Evolutionary conservation across 2,797 vertebrate genomes (phyloP), one percentile per base, ranked within the genome.

Genomic region (Potorous gilbertii): DNA sequence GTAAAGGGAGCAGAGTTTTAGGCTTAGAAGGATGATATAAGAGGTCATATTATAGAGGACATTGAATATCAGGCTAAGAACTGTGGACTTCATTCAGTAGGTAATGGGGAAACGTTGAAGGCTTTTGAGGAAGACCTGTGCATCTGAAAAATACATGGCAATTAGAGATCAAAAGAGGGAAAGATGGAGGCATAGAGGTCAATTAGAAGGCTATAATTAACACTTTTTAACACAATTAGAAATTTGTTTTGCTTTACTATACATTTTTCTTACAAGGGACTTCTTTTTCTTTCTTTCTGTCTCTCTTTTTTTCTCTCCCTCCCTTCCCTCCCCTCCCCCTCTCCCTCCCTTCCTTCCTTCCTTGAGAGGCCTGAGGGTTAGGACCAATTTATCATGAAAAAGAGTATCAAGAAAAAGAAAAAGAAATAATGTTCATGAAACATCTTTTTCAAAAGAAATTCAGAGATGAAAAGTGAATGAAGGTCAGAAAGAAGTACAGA

Each of bases 241-340:
- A 66, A n/a, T 66, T 66, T 66, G 59, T 66, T 66, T 66, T 66
- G 59, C 14, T 66, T 66, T 1, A 66, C 31, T 66, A 14, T 34
- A 62, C 24, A 62, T 16, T 16, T 66, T 66, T n/a, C 13, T 66
- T n/a, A n/a, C 3, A n/a, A 66, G 13, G 34, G 4, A n/a, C n/a
- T 74, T 74, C 34, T 4, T n/a, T 74, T n/a, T n/a, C 16, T 59
- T 31, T 59, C 29, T 13, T 29, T 57, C 8, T 59, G 6, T 9
- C 27, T 57, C 9, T 27, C 56, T 52, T 6, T 52, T 0, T 52
- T 6, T 56, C 6, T 10, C 56, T 28, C 28, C 3, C 56, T 29
- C 10, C 1, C 28, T 21, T 9, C 9, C 1, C 13, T 2, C 9
- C 54, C 1, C 2, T 13, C 52, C 5, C 6, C 52, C 5, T 5